These are phyloP conservation scores for Actinopyga echinites DNA, from an alignment of 53 echinoderm and acorn worm genomes.

Conservation along the genomic window DNA sequence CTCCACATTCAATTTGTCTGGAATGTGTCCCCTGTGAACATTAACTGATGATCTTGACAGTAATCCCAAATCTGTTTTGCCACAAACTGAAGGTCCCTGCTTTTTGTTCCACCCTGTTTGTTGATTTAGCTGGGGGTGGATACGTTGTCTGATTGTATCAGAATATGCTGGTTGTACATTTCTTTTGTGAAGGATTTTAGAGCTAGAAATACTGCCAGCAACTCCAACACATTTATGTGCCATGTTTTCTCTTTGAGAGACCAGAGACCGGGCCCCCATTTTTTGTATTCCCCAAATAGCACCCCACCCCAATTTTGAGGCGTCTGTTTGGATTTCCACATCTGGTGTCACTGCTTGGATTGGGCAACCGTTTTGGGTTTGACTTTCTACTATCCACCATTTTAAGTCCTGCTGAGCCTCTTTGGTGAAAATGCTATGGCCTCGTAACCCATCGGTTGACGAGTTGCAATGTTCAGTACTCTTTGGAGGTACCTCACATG, in stretches of 20 bases:
- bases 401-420: not conserved
- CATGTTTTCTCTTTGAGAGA: not conserved
- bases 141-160: not conserved
- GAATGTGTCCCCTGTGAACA: not conserved
- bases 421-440: no score
- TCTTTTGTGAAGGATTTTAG: not conserved
- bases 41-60: constrained; percentile 4
- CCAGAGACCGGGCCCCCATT: not conserved
- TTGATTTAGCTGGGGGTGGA: not conserved
- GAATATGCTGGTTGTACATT: not conserved
- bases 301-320: no score
- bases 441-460: not conserved
- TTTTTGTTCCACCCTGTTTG: constrained; percentile 14
- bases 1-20: constrained; percentile 1
- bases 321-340: no score
- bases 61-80: not conserved
- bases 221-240: constrained; percentile 5
- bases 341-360: not conserved
- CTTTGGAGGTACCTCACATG: no score
- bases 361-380: not conserved
- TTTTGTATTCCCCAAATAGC: constrained; percentile 1
- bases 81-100: constrained; percentile 3
- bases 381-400: constrained; percentile 23
- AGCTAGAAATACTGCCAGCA: constrained; percentile 6
- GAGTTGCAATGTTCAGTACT: not conserved